Base-by-base conservation (phyloP, 2,113 vertebrate species). In the Syrrhaptes paradoxus region DNA sequence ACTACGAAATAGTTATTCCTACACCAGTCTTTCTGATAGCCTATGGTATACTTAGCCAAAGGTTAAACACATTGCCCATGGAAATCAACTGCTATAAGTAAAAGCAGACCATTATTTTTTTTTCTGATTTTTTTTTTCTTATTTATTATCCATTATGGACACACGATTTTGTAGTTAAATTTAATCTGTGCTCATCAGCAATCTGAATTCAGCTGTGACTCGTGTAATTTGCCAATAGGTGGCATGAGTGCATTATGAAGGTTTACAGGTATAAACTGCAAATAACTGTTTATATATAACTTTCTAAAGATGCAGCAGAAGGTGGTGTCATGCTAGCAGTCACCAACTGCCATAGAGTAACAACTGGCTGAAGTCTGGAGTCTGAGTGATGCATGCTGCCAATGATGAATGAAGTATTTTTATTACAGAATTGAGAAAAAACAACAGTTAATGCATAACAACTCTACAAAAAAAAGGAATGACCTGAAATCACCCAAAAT, bases 241-340 rank as follows among this genome's bases (percentile, higher is more conserved):
- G 97, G 97, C 97, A 95, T 74, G 74, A 97, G 95, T 72, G 95
- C 73, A 90, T 96, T 97, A n/a, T 84, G 25, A 51, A 96, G 95
- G 25, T 46, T 21, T 62, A 9, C 85, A 91, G 85, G 76, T 76
- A 21, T 45, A 21, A 51, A 13, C 26, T 70, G 71, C 43, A 5
- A 70, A 70, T 10, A 52, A 38, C 48, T 0, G 1, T 41, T 78
- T 2, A 15, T 1, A 25, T 52, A 63, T 13, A 3, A 5, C 34
- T 70, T 45, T 8, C 58, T 38, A n/a, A 88, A 68, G 68, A 52
- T 41, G 73, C 87, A 43, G 70, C 85, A 93, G 89, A 55, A 94
- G 62, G 74, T 70, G 11, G 41, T 2, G 10, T 51, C 43, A 0
- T 21, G 45, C 36, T 36, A 77, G 63, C 58, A 80, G 28, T 21